Percentiles rank a stretch among this genome's conserved stretches.
These are phyloP conservation scores for Podarcis lilfordi DNA, from an alignment of 2,797 vertebrate species.

Conservation along the genomic window DNA sequence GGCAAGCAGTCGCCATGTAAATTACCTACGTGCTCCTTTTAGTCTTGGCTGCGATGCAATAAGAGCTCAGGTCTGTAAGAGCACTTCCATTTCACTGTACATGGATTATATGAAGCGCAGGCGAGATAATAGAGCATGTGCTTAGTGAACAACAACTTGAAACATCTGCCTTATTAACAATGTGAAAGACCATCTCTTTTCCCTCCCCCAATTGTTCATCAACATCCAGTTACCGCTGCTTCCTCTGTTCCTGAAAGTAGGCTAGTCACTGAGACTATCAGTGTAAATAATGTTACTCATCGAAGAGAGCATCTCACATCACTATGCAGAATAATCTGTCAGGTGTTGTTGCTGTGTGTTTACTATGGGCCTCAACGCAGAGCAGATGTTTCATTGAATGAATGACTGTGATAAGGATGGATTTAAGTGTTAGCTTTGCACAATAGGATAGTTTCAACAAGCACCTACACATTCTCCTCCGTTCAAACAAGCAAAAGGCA, in stretches of 20 bases:
- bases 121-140: not conserved
- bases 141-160: not conserved
- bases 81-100: not conserved
- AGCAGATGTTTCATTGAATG: not conserved
- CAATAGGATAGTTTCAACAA: too few relatives aligned
- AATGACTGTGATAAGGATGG: not conserved
- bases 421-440: not conserved
- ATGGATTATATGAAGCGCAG: not conserved
- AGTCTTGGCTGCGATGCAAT: not conserved
- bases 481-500: too few relatives aligned
- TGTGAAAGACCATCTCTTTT: not conserved
- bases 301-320: not conserved
- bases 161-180: not conserved
- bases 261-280: not conserved
- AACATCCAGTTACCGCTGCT: not conserved
- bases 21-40: not conserved
- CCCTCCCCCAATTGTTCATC: too few relatives aligned
- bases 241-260: not conserved
- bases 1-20: not conserved
- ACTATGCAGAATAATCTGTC: not conserved
- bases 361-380: not conserved
- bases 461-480: too few relatives aligned
- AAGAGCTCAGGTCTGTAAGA: not conserved
- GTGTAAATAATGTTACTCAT: constrained; percentile 13
- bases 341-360: not conserved